phyloP scores from a whole-genome alignment of 2,113 vertebrate genomes.

The Ochotona princeps region DNA sequence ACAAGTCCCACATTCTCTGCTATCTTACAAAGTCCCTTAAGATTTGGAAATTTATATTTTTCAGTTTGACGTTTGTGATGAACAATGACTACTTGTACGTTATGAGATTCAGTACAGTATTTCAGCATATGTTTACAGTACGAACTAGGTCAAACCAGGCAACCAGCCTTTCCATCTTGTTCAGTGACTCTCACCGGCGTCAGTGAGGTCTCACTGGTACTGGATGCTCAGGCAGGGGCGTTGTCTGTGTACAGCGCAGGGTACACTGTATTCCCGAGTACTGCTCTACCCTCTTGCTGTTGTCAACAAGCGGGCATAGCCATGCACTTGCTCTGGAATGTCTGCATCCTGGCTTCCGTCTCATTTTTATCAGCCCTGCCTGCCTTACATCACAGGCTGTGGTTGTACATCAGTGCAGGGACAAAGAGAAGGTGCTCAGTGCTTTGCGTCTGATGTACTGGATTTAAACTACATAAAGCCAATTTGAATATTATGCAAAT shows the following conservation, averaged over 20 bases:
- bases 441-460: background rate
- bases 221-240: background rate
- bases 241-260: background rate
- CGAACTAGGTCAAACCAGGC: too few species aligned
- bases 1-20: background rate
- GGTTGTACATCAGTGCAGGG: background rate
- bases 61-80: too few species aligned
- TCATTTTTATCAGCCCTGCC: background rate
- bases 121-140: too few species aligned
- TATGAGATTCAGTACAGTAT: too few species aligned
- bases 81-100: too few species aligned
- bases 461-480: background rate
- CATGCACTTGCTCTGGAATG: background rate
- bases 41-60: background rate
- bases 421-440: background rate
- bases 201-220: background rate
- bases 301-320: background rate
- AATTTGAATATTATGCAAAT: background rate
- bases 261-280: background rate
- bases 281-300: background rate
- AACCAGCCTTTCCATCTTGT: background rate
- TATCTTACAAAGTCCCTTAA: background rate
- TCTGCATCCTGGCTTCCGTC: background rate
- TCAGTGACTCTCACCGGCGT: background rate
- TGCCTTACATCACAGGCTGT: background rate